Conservation (phyloP, 2,888 invertebrate species). For the Strigamia crassipes region DNA sequence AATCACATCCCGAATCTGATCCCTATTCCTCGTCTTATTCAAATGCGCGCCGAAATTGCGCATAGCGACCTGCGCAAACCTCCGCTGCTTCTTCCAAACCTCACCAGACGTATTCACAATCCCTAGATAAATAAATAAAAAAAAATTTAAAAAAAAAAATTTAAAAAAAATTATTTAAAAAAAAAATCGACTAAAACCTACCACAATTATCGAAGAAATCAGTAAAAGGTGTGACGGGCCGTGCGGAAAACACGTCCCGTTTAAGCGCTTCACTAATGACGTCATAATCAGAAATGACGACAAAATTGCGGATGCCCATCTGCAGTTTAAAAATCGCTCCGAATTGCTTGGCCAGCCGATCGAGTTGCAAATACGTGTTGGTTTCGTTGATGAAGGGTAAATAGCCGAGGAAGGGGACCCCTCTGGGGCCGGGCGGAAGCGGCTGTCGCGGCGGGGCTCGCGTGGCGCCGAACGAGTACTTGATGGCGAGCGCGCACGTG, state of each 20-base stretch:
- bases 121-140: too few relatives aligned
- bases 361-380: slow-evolving; percentile 73
- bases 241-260: slow-evolving; percentile 84
- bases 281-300: slow-evolving; percentile 84
- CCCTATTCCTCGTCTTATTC: too few relatives aligned
- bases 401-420: slow-evolving; percentile 81
- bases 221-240: too few relatives aligned
- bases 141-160: too few relatives aligned
- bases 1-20: too few relatives aligned
- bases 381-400: slow-evolving; percentile 76
- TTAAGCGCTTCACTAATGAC: slow-evolving; percentile 84
- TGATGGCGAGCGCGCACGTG: neutral
- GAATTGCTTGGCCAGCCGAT: slow-evolving; percentile 75
- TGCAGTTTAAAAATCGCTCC: slow-evolving; percentile 80
- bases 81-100: too few relatives aligned
- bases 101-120: too few relatives aligned
- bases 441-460: neutral
- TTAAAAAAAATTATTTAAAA: too few relatives aligned
- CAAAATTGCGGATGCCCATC: slow-evolving; percentile 79
- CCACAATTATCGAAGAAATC: too few relatives aligned
- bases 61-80: too few relatives aligned
- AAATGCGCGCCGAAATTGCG: too few relatives aligned
- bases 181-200: too few relatives aligned
- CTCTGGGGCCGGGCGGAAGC: slow-evolving; percentile 87
- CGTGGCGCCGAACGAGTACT: neutral